phyloP scores from a whole-genome alignment of 2,797 vertebrate species.

The Sphenopsis melanotis region DNA sequence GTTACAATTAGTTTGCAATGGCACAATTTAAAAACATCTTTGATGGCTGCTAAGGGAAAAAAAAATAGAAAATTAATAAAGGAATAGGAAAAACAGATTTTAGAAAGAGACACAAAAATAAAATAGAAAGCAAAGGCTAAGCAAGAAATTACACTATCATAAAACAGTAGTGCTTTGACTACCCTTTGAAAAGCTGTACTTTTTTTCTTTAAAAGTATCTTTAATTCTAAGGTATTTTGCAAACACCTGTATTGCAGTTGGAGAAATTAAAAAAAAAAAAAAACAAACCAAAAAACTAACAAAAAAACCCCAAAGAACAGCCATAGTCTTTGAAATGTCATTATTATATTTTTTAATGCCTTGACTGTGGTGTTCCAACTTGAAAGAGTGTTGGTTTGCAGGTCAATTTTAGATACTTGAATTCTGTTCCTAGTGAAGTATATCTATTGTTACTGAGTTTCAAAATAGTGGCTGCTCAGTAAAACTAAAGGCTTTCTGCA shows the following conservation, averaged over 20 bases:
- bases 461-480: not conserved
- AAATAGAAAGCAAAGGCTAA: not conserved
- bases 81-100: not conserved
- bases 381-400: not conserved
- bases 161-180: not conserved
- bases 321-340: not conserved
- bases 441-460: not conserved
- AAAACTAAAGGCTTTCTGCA: not conserved
- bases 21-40: not conserved
- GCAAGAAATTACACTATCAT: not conserved
- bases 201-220: not conserved
- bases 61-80: not conserved
- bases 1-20: not conserved
- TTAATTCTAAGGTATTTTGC: not conserved
- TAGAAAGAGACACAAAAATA: not conserved
- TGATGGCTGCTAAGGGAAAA: not conserved
- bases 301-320: not conserved
- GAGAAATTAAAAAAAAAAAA: not conserved
- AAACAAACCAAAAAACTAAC: too few species aligned
- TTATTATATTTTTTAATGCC: not conserved
- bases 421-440: not conserved
- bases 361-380: not conserved
- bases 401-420: not conserved
- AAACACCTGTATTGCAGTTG: not conserved
- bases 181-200: not conserved